A percentile compares a stretch with the other conserved stretches of the same genome.
These are phyloP conservation scores for Atherinomorus stipes DNA, from an alignment of 2,113 vertebrate genomes.

Conservation along the genomic window DNA sequence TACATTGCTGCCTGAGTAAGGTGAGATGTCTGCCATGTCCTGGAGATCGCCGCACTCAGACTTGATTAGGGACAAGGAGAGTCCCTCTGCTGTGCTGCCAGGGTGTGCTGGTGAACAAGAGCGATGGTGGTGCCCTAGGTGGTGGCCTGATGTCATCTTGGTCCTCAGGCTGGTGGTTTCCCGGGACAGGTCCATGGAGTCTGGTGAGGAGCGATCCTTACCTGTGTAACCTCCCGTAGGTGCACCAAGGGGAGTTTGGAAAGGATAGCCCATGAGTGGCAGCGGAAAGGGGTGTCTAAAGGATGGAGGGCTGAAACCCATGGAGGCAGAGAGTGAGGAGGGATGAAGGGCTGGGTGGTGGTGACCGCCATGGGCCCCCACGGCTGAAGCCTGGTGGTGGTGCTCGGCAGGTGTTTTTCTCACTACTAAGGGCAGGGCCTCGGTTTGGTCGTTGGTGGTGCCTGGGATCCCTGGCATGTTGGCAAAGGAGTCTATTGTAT, in stretches of 20 bases:
- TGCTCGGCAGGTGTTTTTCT: conserved; percentile 95
- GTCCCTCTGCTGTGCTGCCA: conserved; percentile 91
- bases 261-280: conserved; percentile 96
- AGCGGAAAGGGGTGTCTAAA: conserved; percentile 97
- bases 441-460: conserved; percentile 92
- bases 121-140: conserved; percentile 89
- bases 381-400: conserved; percentile 90
- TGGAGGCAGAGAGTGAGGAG: conserved; percentile 92
- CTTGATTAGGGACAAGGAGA: conserved; percentile 97
- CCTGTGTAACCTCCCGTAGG: conserved; percentile 90
- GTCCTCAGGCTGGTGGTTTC: conserved; percentile 96
- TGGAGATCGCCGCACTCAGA: conserved; percentile 97
- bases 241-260: conserved; percentile 92
- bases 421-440: conserved; percentile 96
- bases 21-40: conserved; percentile 98
- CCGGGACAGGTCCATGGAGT: conserved; percentile 96
- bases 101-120: conserved; percentile 94
- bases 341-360: conserved; percentile 94
- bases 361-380: conserved; percentile 88
- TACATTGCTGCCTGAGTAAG: conserved; percentile 99
- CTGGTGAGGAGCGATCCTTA: conserved; percentile 93
- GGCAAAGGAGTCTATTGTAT: conserved; percentile 92
- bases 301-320: conserved; percentile 93
- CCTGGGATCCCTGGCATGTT: conserved; percentile 88
- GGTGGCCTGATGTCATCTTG: conserved; percentile 96